Evolutionary conservation across 2,113 vertebrate genomes (phyloP).

Genomic region (Bucco capensis): DNA sequence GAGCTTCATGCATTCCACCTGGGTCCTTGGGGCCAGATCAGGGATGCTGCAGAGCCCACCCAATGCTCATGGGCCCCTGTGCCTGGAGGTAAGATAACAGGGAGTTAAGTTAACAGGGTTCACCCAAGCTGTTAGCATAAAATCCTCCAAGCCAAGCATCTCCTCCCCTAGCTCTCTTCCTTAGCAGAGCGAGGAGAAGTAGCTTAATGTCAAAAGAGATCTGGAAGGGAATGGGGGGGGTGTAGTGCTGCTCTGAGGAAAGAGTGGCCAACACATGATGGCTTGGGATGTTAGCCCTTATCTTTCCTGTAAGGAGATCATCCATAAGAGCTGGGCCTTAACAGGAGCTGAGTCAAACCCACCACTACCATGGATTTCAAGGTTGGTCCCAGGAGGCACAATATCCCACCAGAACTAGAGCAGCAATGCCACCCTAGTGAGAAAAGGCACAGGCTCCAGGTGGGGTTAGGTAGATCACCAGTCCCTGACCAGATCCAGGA

Average conservation of each 20-base stretch:
- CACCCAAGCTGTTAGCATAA: background rate
- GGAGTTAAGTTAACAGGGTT: background rate
- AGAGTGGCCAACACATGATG: fast-evolving
- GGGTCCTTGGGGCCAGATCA: background rate
- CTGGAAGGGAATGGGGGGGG: background rate
- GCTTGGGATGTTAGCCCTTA: background rate
- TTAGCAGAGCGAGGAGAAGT: background rate
- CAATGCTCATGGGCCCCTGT: fast-evolving
- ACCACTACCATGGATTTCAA: background rate
- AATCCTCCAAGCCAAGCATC: background rate
- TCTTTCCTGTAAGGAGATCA: background rate
- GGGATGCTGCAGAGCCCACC: background rate
- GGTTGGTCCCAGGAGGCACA: background rate
- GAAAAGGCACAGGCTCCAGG: background rate
- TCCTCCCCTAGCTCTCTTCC: background rate
- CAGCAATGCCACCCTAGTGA: background rate
- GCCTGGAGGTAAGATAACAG: background rate
- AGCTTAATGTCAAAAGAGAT: background rate
- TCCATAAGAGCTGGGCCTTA: background rate
- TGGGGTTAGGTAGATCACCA: fast-evolving
- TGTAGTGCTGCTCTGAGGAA: background rate
- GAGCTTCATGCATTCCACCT: background rate
- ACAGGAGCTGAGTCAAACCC: background rate
- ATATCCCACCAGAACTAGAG: background rate
- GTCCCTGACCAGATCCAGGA: background rate